Percentiles rank a stretch among this genome's conserved stretches.
Conservation (phyloP, 2,797 vertebrate genomes). For the Tinamus major region DNA sequence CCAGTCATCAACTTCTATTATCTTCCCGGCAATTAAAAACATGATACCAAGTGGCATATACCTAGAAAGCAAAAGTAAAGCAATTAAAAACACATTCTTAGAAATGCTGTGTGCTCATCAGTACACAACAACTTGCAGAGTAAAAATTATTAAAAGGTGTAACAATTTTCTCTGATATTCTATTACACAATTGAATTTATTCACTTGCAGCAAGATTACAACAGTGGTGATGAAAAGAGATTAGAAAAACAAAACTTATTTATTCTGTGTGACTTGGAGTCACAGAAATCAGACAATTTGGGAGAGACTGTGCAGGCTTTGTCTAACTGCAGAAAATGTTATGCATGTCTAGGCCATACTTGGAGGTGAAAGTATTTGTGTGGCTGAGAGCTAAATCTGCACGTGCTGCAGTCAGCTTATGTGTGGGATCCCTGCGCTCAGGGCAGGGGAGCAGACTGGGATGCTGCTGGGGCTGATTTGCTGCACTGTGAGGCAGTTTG, state of each 20-base stretch:
- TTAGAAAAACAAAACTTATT: not conserved
- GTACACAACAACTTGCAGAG: not conserved
- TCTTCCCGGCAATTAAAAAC: constrained; percentile 97
- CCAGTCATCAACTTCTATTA: constrained; percentile 98
- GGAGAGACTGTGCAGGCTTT: not conserved
- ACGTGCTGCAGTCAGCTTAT: not conserved
- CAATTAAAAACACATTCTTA: constrained; percentile 13
- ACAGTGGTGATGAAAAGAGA: not conserved
- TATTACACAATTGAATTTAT: not conserved
- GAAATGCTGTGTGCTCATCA: not conserved
- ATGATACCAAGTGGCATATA: constrained; percentile 97
- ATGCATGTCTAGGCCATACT: not conserved
- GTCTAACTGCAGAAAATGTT: not conserved
- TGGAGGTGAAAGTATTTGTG: not conserved
- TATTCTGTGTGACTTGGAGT: not conserved
- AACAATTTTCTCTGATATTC: not conserved
- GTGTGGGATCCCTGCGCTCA: not conserved
- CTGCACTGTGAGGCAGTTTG: not conserved
- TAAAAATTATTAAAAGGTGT: not conserved
- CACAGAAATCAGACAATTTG: not conserved
- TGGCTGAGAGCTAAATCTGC: not conserved
- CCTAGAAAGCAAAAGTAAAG: constrained; percentile 80
- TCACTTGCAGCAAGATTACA: not conserved
- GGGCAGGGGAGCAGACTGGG: not conserved
- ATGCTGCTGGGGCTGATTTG: fast-evolving